Percentiles rank a stretch among this genome's conserved stretches.
phyloP scores from a whole-genome alignment of 2,888 invertebrate genomes.

The Oxycera nigricornis region DNA sequence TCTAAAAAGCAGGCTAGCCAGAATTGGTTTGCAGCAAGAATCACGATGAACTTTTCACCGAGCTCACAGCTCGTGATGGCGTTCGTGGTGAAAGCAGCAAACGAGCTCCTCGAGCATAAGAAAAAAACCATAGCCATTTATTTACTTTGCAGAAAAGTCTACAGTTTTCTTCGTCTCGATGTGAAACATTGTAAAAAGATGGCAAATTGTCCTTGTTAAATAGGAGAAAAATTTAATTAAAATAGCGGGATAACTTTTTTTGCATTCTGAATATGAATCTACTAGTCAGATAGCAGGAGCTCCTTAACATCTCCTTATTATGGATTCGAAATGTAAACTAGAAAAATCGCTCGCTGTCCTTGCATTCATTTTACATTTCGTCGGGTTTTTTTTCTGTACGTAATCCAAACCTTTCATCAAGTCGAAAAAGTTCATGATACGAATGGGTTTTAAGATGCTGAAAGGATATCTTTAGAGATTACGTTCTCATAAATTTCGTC shows the following conservation, averaged over 20 bases:
- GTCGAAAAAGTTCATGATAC: background rate
- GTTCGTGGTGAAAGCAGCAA: background rate
- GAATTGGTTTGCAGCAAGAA: background rate
- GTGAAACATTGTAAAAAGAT: background rate
- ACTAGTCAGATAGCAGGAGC: too few relatives aligned
- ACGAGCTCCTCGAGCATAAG: background rate
- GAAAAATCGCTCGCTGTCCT: background rate
- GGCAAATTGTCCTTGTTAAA: conserved; percentile 17
- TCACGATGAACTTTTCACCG: background rate
- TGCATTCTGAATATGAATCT: background rate
- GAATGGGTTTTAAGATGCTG: background rate
- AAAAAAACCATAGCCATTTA: conserved; percentile 4
- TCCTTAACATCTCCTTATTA: background rate
- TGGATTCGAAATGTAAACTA: conserved; percentile 8
- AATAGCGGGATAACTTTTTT: background rate
- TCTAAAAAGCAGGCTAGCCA: background rate
- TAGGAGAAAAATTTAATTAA: conserved; percentile 14
- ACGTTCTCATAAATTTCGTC: too few relatives aligned
- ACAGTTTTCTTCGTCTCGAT: background rate
- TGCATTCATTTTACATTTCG: background rate
- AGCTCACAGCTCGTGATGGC: background rate
- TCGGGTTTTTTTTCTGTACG: background rate
- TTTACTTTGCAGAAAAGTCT: background rate
- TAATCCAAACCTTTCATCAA: background rate
- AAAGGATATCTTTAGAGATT: background rate